Percentiles rank a stretch among this genome's conserved stretches.
Conservation (phyloP, 1,140 invertebrate genomes). For the Drosophila pachea region DNA sequence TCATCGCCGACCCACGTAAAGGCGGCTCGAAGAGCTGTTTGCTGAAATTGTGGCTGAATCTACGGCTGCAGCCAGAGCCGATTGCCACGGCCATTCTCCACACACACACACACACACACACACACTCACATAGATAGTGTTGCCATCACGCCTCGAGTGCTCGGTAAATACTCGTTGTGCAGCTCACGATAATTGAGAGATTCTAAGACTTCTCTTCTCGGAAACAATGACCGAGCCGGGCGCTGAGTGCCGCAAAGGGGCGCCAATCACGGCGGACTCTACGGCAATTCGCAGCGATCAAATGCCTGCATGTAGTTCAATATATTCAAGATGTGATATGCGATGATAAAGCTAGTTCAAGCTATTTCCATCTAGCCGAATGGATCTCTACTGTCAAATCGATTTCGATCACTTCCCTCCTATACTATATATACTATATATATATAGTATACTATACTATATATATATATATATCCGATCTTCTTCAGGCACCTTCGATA, state of each 20-base stretch:
- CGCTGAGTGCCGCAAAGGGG: slow-evolving; percentile 18
- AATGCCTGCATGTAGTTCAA: neutral
- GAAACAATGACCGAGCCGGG: slow-evolving; percentile 12
- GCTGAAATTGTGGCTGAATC: slow-evolving; percentile 3
- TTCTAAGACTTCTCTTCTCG: slow-evolving; percentile 47
- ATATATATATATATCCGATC: neutral
- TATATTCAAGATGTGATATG: neutral
- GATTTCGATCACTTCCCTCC: too few relatives aligned
- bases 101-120: slow-evolving; percentile 24
- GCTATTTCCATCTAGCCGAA: too few relatives aligned
- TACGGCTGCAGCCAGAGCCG: slow-evolving; percentile 8
- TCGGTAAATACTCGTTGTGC: slow-evolving; percentile 64
- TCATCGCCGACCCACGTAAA: slow-evolving; percentile 40
- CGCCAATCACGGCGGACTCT: slow-evolving; percentile 14
- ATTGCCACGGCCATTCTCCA: neutral
- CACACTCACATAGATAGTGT: slow-evolving; percentile 26
- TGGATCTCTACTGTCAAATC: too few relatives aligned
- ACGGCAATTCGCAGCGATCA: neutral
- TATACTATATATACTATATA: neutral
- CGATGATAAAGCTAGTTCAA: too few relatives aligned
- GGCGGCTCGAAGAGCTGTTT: slow-evolving; percentile 25
- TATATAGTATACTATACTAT: neutral
- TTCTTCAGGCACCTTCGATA: too few relatives aligned
- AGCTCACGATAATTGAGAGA: slow-evolving; percentile 57
- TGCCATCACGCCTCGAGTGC: slow-evolving; percentile 69